Conservation (phyloP, 2,113 vertebrate species). For the Hyaena hyaena region DNA sequence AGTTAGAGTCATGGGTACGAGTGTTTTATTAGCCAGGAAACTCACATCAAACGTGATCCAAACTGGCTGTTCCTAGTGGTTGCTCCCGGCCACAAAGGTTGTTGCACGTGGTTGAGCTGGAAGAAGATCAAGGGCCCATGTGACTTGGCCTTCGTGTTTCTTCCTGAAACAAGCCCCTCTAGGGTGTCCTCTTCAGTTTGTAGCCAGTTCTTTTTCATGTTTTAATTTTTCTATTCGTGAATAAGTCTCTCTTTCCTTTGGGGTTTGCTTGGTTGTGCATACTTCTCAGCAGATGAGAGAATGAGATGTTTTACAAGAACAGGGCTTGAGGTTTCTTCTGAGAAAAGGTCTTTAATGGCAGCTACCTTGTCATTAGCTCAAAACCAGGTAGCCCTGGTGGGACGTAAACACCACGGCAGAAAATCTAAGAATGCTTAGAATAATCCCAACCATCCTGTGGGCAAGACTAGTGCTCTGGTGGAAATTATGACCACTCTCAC, state of each 20-base stretch:
- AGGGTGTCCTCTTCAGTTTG: background rate
- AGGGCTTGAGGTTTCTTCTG: background rate
- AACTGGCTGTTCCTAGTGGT: background rate
- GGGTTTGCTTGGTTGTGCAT: background rate
- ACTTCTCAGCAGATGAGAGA: background rate
- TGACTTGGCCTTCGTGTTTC: background rate
- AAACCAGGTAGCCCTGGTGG: background rate
- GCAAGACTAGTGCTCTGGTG: background rate
- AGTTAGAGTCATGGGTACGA: background rate
- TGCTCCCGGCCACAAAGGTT: background rate
- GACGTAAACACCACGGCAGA: too few relatives aligned
- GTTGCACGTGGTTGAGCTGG: background rate
- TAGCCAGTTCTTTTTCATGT: background rate
- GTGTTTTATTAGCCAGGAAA: slow-evolving; percentile 29
- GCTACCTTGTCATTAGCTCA: background rate
- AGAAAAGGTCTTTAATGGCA: background rate
- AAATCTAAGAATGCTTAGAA: background rate
- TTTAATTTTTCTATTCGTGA: slow-evolving; percentile 51
- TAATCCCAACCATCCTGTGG: background rate
- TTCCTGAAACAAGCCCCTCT: background rate
- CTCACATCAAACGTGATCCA: background rate
- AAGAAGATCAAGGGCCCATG: background rate
- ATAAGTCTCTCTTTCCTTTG: background rate
- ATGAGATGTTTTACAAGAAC: background rate
- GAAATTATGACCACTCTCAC: background rate